Evolutionary conservation across 35 echinoderm and acorn worm species (phyloP), one percentile per base, ranked within the genome.

Genomic region (Apostichopus californicus): DNA sequence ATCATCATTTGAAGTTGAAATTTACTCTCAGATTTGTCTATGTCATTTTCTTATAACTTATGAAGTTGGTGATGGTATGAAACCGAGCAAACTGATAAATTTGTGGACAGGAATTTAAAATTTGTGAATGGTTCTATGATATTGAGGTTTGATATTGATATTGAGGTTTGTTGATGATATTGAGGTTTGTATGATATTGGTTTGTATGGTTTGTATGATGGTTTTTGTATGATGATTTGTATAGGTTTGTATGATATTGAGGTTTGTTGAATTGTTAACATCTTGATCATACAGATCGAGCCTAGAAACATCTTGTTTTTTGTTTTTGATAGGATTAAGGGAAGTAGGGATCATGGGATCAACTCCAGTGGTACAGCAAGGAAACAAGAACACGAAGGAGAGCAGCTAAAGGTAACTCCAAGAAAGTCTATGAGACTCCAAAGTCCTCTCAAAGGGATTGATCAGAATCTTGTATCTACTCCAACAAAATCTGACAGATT

Each of bases 341-440:
- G 26, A 83, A 56, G 2, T 83, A n/a, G 26, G 13, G 46, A 46
- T 34, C 52, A 8, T 54, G n/a, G 28, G 9, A 79, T 9, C 20
- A 79, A 10, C 21, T 10, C 9, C 13, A 10, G 17, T 81, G 26
- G 9, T 46, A 6, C 22, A 9, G 54, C 28, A 5, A 17, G 8
- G 25, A 83, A 83, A 56, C n/a, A 15, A 55, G 26, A 83, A 9
- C 9, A 54, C 55, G 15, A 13, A 56, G 18, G 80, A 55, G 15
- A 46, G 34, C 26, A 56, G 17, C 25, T 10, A 17, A 55, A 15
- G 6, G 34, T 13, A 55, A 15, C 52, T 3, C 80, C 80, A 17
- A 83, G 80, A 55, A 83, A 83, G 80, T 83, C 80, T 53, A n/a
- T 14, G 34, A 54, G 80, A 56, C 55, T 83, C 55, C 8, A 25